A percentile compares a stretch with the other conserved stretches of the same genome.
Conservation (phyloP, 2,797 vertebrate genomes). For the Tarsius wallacei region DNA sequence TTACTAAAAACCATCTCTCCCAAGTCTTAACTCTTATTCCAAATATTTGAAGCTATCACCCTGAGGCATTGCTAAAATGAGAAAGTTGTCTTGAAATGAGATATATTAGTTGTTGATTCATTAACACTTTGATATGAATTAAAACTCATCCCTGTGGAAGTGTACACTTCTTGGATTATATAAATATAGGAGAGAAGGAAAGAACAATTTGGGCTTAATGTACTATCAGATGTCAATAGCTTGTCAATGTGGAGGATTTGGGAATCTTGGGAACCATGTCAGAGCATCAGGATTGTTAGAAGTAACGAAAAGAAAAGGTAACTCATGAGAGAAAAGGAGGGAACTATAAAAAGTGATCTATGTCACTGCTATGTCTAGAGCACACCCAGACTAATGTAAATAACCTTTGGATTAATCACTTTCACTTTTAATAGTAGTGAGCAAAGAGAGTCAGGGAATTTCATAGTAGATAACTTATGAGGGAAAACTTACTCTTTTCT, state of each 20-base stretch:
- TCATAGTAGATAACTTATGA: not conserved
- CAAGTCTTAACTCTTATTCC: not conserved
- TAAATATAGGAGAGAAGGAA: not conserved
- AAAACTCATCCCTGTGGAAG: not conserved
- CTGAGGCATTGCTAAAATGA: not conserved
- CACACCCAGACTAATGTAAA: not conserved
- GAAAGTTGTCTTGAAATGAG: not conserved
- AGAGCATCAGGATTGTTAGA: not conserved
- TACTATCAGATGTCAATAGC: not conserved
- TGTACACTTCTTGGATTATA: not conserved
- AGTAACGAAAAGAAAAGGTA: not conserved
- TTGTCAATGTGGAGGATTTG: not conserved
- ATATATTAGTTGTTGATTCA: not conserved
- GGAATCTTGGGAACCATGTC: not conserved
- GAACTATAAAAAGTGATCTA: not conserved
- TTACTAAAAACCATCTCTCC: not conserved
- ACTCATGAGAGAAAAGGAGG: not conserved
- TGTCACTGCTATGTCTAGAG: not conserved
- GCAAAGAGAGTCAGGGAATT: not conserved
- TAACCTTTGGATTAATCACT: not conserved
- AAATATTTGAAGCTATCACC: slow-evolving; percentile 16
- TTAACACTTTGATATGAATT: not conserved
- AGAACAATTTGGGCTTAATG: not conserved
- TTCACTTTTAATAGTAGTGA: not conserved
- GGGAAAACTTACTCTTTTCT: not conserved